Evolutionary conservation across 1,140 invertebrate genomes (phyloP).

Genomic region (Antheraea mylitta): DNA sequence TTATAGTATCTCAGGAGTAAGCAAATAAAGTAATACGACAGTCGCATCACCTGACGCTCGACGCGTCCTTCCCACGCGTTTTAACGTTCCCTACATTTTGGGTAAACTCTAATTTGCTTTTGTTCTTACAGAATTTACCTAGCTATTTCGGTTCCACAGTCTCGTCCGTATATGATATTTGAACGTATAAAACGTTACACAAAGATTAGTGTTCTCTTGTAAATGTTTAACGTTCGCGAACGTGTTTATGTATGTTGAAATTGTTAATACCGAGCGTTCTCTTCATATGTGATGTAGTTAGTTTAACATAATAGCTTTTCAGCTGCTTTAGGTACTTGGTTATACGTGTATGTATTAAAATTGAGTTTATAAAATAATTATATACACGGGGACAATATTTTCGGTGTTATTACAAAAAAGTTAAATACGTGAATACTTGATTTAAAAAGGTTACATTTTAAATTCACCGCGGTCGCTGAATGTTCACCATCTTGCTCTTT

Average conservation of each 20-base stretch:
- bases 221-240: constrained; percentile 18
- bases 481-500: too few relatives aligned
- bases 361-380: too few relatives aligned
- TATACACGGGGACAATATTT: too few relatives aligned
- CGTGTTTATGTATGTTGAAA: constrained; percentile 17
- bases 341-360: too few relatives aligned
- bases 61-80: constrained; percentile 54
- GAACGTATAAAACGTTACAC: constrained; percentile 23
- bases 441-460: too few relatives aligned
- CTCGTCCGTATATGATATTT: constrained; percentile 34
- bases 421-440: too few relatives aligned
- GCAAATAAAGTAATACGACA: constrained; percentile 60
- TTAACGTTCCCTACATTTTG: constrained; percentile 36
- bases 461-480: too few relatives aligned
- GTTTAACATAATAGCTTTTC: constrained; percentile 15
- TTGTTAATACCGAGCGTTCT: constrained; percentile 19
- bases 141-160: constrained; percentile 57
- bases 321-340: not conserved
- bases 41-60: constrained; percentile 51
- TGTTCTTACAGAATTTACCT: constrained; percentile 54
- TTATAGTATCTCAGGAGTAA: constrained; percentile 49
- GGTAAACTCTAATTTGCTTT: constrained; percentile 62
- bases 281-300: constrained; percentile 17
- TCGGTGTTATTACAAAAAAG: too few relatives aligned
- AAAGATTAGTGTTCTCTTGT: constrained; percentile 21